phyloP scores from a whole-genome alignment of 2,113 vertebrate species.

The Pelobates fuscus region DNA sequence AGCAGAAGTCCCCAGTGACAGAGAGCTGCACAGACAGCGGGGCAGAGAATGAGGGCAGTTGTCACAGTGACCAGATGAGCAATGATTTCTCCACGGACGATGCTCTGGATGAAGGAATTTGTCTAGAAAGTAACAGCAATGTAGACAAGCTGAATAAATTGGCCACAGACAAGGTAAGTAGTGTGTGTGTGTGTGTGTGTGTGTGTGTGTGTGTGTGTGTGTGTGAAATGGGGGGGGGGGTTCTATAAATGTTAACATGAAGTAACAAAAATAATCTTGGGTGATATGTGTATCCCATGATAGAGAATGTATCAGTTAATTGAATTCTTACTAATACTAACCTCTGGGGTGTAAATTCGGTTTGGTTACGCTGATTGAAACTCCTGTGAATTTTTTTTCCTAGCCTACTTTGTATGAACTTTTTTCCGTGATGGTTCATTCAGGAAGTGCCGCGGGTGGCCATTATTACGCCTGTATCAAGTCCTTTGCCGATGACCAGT shows the following conservation, averaged over 20 bases:
- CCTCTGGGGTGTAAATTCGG: too few species aligned
- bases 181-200: background rate
- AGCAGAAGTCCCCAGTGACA: conserved; percentile 94
- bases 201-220: background rate
- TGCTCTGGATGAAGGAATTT: conserved; percentile 95
- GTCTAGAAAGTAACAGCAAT: conserved; percentile 85
- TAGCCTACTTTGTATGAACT: conserved; percentile 94
- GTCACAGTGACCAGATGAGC: conserved; percentile 99
- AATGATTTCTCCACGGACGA: conserved; percentile 98
- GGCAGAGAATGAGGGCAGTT: conserved; percentile 98
- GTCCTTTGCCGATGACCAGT: conserved; percentile 94
- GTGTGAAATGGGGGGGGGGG: too few species aligned
- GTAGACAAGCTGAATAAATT: conserved; percentile 87
- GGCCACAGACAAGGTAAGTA: conserved; percentile 80
- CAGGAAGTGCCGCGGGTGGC: conserved; percentile 95
- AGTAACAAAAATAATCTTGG: too few species aligned
- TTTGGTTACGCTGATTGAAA: conserved; percentile 11
- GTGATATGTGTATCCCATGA: too few species aligned
- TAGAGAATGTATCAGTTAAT: too few species aligned
- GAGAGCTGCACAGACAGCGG: conserved; percentile 98
- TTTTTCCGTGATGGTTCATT: conserved; percentile 99
- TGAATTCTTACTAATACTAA: too few species aligned
- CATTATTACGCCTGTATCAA: conserved; percentile 99
- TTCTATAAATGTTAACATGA: too few species aligned
- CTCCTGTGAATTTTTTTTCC: conserved; percentile 27